Percentiles rank a stretch among this genome's conserved stretches.
phyloP scores from a whole-genome alignment of 2,113 vertebrate genomes.

The Siniperca chuatsi region DNA sequence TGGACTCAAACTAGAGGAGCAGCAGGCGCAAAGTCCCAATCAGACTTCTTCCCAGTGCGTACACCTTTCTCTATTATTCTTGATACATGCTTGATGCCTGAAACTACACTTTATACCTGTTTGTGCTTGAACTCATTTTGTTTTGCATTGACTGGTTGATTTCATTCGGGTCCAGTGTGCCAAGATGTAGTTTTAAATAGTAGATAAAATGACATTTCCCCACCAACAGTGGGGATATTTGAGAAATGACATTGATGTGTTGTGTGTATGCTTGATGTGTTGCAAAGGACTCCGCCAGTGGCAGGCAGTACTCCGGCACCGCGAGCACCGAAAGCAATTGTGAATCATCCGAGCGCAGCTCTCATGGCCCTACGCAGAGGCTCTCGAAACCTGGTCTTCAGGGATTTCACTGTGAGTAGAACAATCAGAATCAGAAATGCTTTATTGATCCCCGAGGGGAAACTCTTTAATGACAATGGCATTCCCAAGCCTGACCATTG shows the following conservation, averaged over 20 bases:
- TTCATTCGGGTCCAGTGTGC: not conserved
- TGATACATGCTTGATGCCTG: not conserved
- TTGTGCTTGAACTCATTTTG: not conserved
- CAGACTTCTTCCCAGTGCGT: constrained; percentile 91
- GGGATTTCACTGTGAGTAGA: constrained; percentile 97
- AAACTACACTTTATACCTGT: not conserved
- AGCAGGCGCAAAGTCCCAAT: constrained; percentile 92
- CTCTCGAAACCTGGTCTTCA: constrained; percentile 98
- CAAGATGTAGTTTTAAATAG: not conserved
- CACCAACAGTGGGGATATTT: not conserved
- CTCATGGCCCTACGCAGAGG: constrained; percentile 98
- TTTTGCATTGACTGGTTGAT: not conserved
- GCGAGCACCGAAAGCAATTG: constrained; percentile 96
- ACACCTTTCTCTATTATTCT: not conserved
- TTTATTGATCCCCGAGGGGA: too few relatives aligned
- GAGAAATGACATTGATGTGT: not conserved
- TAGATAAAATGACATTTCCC: not conserved
- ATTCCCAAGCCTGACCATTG: not conserved
- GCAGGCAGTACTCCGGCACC: constrained; percentile 87
- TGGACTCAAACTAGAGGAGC: constrained; percentile 95
- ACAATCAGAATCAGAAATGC: too few relatives aligned
- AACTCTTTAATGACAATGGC: too few relatives aligned
- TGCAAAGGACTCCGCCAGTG: constrained; percentile 87
- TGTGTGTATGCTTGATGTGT: not conserved
- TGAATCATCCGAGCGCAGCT: constrained; percentile 98